Percentiles rank a stretch among this genome's conserved stretches.
phyloP scores from a whole-genome alignment of 2,888 invertebrate species.

The Platynereis dumerilii region DNA sequence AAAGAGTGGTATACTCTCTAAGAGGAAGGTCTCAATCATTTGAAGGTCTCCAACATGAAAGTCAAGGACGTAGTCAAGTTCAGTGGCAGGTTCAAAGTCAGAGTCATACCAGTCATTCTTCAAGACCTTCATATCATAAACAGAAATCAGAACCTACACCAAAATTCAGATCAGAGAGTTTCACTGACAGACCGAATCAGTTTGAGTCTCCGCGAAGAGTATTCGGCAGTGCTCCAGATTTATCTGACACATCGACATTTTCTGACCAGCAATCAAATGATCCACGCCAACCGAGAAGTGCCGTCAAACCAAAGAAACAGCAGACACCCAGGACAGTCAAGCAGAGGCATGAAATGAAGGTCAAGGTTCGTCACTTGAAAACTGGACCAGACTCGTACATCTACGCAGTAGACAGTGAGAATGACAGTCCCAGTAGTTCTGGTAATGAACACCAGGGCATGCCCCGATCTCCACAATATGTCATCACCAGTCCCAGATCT shows the following conservation, averaged over 20 bases:
- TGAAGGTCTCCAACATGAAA: too few relatives aligned
- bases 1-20: too few relatives aligned
- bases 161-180: too few relatives aligned
- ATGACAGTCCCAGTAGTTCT: conserved; percentile 27
- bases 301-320: background rate
- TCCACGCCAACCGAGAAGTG: conserved; percentile 16
- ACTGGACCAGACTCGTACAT: conserved; percentile 24
- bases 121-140: too few relatives aligned
- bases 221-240: conserved; percentile 53
- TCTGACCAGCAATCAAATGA: conserved; percentile 31
- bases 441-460: conserved; percentile 29
- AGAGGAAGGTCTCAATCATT: too few relatives aligned
- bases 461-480: background rate
- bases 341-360: conserved; percentile 40
- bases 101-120: too few relatives aligned
- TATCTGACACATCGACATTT: conserved; percentile 39
- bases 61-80: too few relatives aligned
- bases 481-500: too few relatives aligned
- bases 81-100: too few relatives aligned
- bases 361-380: conserved; percentile 22
- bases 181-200: conserved; percentile 28
- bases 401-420: conserved; percentile 32
- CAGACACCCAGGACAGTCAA: conserved; percentile 43
- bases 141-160: too few relatives aligned
- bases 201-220: conserved; percentile 47